These are phyloP conservation scores for Poeciliopsis infans DNA, from an alignment of 2,797 vertebrate genomes.

Conservation along the genomic window DNA sequence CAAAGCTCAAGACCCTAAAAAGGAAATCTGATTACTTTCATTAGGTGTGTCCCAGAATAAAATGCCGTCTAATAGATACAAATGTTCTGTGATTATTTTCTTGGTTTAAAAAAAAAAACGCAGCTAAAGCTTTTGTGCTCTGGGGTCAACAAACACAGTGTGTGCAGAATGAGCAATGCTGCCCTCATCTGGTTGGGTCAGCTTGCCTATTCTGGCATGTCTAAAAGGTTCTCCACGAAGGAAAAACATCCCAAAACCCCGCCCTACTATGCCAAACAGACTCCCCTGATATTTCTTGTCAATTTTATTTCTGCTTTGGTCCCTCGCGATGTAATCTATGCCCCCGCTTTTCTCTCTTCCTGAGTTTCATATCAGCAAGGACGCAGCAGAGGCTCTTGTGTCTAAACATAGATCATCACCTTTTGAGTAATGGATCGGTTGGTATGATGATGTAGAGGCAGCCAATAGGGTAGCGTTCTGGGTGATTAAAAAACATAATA, in stretches of 20 bases:
- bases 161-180: constrained; percentile 46
- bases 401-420: constrained; percentile 46
- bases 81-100: constrained; percentile 16
- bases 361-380: constrained; percentile 42
- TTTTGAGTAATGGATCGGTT: constrained; percentile 27
- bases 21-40: constrained; percentile 46
- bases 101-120: neutral
- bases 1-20: constrained; percentile 53
- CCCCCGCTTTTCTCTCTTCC: constrained; percentile 47
- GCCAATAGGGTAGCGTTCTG: neutral
- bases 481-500: constrained; percentile 5
- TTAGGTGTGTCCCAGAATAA: constrained; percentile 46
- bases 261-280: constrained; percentile 43
- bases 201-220: neutral
- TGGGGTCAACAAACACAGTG: constrained; percentile 6
- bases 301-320: constrained; percentile 45
- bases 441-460: constrained; percentile 15
- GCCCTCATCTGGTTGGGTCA: constrained; percentile 62
- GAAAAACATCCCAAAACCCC: constrained; percentile 18
- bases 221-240: constrained; percentile 11
- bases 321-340: constrained; percentile 32
- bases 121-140: neutral
- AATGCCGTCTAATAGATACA: constrained; percentile 43
- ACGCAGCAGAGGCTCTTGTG: constrained; percentile 12
- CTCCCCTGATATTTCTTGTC: constrained; percentile 59